A percentile compares a stretch with the other conserved stretches of the same genome.
Conservation (phyloP, 1,140 invertebrate genomes). For the Zaprionus camerounensis region DNA sequence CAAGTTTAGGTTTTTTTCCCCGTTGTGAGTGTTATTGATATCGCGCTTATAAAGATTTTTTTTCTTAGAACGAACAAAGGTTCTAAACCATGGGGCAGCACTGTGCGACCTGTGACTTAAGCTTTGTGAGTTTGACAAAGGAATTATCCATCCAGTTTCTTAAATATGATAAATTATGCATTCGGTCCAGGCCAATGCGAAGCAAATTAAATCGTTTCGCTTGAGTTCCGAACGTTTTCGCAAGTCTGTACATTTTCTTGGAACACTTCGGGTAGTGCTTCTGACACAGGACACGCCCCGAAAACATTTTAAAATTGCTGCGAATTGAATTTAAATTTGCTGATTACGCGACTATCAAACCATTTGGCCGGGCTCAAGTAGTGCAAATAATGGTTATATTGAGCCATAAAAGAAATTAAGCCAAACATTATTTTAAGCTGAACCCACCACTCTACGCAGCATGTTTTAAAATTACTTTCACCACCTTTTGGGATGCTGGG, state of each 20-base stretch:
- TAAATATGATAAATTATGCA: slow-evolving; percentile 79
- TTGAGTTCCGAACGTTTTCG: slow-evolving; percentile 16
- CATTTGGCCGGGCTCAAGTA: slow-evolving; percentile 43
- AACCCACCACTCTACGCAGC: slow-evolving; percentile 5
- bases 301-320: slow-evolving; percentile 41
- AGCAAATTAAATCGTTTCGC: slow-evolving; percentile 52
- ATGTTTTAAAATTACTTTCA: slow-evolving; percentile 69
- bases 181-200: slow-evolving; percentile 30
- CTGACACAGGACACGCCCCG: slow-evolving; percentile 57
- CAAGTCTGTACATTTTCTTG: slow-evolving; percentile 28
- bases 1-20: too few relatives aligned
- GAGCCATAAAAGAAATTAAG: slow-evolving; percentile 82
- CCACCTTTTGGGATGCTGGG: slow-evolving; percentile 65
- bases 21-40: too few relatives aligned
- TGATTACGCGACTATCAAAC: slow-evolving; percentile 53
- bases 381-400: slow-evolving; percentile 81
- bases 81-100: too few relatives aligned
- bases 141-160: slow-evolving; percentile 40
- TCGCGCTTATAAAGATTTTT: not conserved
- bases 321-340: slow-evolving; percentile 83
- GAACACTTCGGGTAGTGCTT: slow-evolving; percentile 23
- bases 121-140: not conserved
- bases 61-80: slow-evolving; percentile 31
- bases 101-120: not conserved
- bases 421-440: slow-evolving; percentile 71